Evolutionary conservation across 2,113 vertebrate genomes (phyloP).

Genomic region (Sitta europaea): DNA sequence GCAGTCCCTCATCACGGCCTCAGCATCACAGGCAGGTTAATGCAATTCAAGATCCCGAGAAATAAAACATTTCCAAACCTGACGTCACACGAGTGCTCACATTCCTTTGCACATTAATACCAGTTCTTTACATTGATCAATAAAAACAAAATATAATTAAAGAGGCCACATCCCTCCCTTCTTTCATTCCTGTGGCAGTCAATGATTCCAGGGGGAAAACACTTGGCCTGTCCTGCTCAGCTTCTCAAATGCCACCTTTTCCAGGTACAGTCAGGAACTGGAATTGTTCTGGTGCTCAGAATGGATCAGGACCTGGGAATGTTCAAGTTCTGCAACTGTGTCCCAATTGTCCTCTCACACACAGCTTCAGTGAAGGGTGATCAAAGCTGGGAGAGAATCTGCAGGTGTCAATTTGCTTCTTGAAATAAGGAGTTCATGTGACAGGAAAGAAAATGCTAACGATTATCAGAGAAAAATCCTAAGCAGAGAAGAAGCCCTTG

Average conservation of each 20-base stretch:
- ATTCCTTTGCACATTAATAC: background rate
- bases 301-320: background rate
- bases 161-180: background rate
- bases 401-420: conserved; percentile 47
- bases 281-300: background rate
- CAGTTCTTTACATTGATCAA: background rate
- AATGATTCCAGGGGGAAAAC: background rate
- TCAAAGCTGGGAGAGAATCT: background rate
- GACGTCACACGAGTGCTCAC: background rate
- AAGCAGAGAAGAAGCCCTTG: background rate
- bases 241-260: background rate
- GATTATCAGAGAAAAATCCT: conserved; percentile 1
- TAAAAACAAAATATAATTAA: background rate
- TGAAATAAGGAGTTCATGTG: conserved; percentile 18
- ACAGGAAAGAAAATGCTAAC: conserved; percentile 20
- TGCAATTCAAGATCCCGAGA: background rate
- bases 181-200: background rate
- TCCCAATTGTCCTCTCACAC: background rate
- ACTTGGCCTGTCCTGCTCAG: background rate
- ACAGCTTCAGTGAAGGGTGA: background rate
- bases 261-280: background rate
- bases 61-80: background rate
- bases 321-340: background rate
- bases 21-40: background rate
- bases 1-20: background rate